phyloP scores from a whole-genome alignment of 2,888 invertebrate genomes.

The Pegoplata infirma region DNA sequence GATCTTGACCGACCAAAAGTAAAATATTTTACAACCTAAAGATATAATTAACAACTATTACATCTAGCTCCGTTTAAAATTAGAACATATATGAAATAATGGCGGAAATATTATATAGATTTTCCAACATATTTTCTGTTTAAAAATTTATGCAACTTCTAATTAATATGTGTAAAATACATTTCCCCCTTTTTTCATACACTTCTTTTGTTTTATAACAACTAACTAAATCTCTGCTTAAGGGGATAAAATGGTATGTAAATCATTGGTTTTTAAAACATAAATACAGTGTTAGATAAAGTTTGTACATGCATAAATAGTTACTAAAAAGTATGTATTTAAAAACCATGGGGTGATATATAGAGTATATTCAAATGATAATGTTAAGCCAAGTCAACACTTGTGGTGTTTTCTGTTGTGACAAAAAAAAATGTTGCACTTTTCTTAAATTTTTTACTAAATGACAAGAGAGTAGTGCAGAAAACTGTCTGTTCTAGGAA shows the following conservation, averaged over 20 bases:
- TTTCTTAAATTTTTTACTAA: too few species aligned
- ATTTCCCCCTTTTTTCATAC: background rate
- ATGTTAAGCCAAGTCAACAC: too few species aligned
- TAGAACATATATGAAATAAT: too few species aligned
- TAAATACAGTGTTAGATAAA: conserved; percentile 2
- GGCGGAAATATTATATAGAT: too few species aligned
- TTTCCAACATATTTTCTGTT: background rate
- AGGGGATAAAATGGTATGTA: background rate
- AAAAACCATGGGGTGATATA: background rate
- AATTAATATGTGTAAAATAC: conserved; percentile 22
- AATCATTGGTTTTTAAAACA: conserved; percentile 13
- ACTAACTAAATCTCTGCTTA: conserved; percentile 10
- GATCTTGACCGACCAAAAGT: too few species aligned
- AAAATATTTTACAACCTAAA: too few species aligned
- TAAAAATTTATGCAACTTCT: conserved; percentile 1
- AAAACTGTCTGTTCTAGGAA: too few species aligned
- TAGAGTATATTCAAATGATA: background rate
- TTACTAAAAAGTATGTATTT: background rate
- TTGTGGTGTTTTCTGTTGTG: too few species aligned
- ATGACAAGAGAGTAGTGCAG: too few species aligned
- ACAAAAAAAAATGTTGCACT: too few species aligned
- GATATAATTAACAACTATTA: too few species aligned
- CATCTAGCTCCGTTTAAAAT: too few species aligned
- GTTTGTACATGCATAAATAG: background rate
- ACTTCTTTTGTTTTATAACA: background rate